These are phyloP conservation scores for Sturnira hondurensis DNA, from an alignment of 2,113 vertebrate genomes.

Conservation along the genomic window DNA sequence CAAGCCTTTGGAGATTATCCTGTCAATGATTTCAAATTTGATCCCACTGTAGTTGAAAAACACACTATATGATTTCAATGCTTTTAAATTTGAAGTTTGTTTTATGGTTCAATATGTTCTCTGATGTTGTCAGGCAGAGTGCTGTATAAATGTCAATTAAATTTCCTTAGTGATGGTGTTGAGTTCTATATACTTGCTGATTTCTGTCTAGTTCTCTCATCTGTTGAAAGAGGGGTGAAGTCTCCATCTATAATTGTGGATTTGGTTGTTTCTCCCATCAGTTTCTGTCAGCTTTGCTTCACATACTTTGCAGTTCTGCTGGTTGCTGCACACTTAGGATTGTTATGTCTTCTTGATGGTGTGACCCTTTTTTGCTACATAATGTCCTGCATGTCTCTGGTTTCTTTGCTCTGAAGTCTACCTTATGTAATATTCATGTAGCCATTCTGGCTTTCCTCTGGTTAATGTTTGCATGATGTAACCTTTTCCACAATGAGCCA, in stretches of 20 bases:
- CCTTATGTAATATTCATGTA: not conserved
- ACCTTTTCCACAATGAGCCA: not conserved
- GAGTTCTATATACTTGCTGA: not conserved
- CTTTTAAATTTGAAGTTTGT: not conserved
- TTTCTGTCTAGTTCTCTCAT: not conserved
- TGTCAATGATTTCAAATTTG: conserved; percentile 8
- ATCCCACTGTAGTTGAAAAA: not conserved
- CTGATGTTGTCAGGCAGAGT: not conserved
- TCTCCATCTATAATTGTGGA: not conserved
- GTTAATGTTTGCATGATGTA: not conserved
- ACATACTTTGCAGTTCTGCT: not conserved
- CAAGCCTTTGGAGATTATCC: not conserved
- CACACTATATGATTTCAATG: not conserved
- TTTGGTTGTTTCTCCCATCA: not conserved
- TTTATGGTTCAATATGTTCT: not conserved
- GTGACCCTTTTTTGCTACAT: not conserved
- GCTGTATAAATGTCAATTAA: not conserved
- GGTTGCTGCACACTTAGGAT: not conserved
- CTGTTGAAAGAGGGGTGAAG: not conserved
- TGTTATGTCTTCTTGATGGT: not conserved
- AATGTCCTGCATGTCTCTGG: not conserved
- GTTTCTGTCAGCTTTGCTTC: not conserved
- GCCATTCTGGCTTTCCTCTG: not conserved
- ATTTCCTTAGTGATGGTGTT: not conserved
- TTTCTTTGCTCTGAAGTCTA: not conserved